phyloP scores from a whole-genome alignment of 2,888 invertebrate species.

The Archips crataeganus region DNA sequence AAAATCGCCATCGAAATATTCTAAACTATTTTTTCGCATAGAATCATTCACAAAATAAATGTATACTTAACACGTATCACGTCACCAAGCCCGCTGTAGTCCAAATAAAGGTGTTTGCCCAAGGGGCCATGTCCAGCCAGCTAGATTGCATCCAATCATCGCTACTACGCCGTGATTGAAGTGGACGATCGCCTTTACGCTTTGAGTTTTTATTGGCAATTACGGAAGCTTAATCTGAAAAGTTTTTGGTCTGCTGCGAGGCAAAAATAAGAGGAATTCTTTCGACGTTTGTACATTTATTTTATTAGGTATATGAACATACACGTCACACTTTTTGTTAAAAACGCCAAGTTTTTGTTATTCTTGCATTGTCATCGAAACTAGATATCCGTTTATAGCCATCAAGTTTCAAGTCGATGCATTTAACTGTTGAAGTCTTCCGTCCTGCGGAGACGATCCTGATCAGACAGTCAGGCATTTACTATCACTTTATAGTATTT shows the following conservation, averaged over 20 bases:
- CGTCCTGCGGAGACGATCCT: no score
- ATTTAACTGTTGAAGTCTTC: no score
- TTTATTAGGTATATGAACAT: background rate
- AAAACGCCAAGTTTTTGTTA: no score
- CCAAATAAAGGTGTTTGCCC: constrained; percentile 30
- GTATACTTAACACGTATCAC: background rate
- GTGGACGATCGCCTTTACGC: constrained; percentile 34
- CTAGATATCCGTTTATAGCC: no score
- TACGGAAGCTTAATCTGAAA: background rate
- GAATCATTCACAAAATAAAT: background rate
- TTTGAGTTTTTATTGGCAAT: constrained; percentile 9
- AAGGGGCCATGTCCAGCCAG: constrained; percentile 2
- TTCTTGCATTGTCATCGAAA: no score
- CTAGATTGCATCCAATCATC: constrained; percentile 57
- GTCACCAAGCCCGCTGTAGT: background rate
- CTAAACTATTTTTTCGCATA: no score
- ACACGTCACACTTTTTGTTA: background rate
- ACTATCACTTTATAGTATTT: no score
- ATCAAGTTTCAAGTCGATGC: no score
- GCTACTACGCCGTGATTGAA: constrained; percentile 58
- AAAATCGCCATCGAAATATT: no score
- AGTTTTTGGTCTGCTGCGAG: background rate
- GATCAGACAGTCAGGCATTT: no score
- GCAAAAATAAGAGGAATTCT: background rate
- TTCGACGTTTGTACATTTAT: background rate